Percentiles rank a stretch among this genome's conserved stretches.
These are phyloP conservation scores for Anoncus sp. DNA, from an alignment of 2,888 invertebrate species.

Conservation along the genomic window DNA sequence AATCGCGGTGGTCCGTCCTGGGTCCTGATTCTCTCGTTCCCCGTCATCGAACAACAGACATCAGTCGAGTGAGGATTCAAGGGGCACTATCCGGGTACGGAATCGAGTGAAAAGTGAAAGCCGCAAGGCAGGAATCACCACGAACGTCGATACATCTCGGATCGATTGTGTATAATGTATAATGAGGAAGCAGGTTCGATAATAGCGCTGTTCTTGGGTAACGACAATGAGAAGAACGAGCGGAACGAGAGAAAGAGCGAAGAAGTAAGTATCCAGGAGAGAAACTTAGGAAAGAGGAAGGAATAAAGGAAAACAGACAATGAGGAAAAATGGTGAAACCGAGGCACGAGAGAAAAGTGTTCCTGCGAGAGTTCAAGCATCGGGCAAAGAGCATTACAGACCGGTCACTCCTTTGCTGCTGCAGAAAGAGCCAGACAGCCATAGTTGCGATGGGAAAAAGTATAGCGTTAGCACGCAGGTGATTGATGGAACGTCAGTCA, in stretches of 20 bases:
- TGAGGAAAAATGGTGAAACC: slow-evolving; percentile 43
- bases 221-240: slow-evolving; percentile 31
- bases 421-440: slow-evolving; percentile 21
- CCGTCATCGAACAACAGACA: slow-evolving; percentile 9
- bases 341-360: slow-evolving; percentile 58
- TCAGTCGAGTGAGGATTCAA: background rate
- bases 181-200: slow-evolving; percentile 47
- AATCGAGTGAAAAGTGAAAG: slow-evolving; percentile 31
- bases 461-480: slow-evolving; percentile 71
- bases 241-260: background rate
- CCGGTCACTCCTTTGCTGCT: slow-evolving; percentile 63
- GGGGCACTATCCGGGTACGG: background rate
- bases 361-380: slow-evolving; percentile 32
- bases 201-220: slow-evolving; percentile 35
- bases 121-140: background rate
- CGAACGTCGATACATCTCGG: slow-evolving; percentile 16
- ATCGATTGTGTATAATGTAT: slow-evolving; percentile 20
- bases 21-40: slow-evolving; percentile 18
- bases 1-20: slow-evolving; percentile 28
- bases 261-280: slow-evolving; percentile 5
- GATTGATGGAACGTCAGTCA: slow-evolving; percentile 83
- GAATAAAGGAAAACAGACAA: slow-evolving; percentile 31
- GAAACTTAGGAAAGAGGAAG: background rate
- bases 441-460: slow-evolving; percentile 63
- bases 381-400: slow-evolving; percentile 51